These are phyloP conservation scores for Galagoides demidoff DNA, from an alignment of 2,797 vertebrate genomes.

Conservation along the genomic window DNA sequence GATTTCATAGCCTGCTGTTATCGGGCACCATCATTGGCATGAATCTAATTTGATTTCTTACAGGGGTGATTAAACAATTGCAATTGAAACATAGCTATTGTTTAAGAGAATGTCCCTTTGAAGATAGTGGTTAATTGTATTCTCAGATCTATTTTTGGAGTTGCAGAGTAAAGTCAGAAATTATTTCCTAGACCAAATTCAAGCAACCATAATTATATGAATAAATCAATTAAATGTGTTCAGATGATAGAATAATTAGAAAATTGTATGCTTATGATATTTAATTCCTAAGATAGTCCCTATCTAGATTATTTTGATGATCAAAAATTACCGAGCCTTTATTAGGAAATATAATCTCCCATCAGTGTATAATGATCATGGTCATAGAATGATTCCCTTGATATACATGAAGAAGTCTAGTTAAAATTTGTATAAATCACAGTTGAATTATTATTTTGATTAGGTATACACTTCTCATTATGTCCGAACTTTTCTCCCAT, in stretches of 20 bases:
- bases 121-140: slow-evolving; percentile 36
- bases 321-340: slow-evolving; percentile 44
- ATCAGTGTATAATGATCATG: not conserved
- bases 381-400: slow-evolving; percentile 12
- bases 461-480: not conserved
- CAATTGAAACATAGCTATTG: not conserved
- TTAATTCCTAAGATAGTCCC: slow-evolving; percentile 41
- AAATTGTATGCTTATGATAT: not conserved
- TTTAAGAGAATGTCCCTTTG: slow-evolving; percentile 32
- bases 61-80: not conserved
- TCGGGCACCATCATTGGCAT: not conserved
- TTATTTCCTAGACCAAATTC: slow-evolving; percentile 42
- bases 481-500: not conserved
- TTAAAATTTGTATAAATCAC: slow-evolving; percentile 26
- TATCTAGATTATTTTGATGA: slow-evolving; percentile 32
- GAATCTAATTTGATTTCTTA: slow-evolving; percentile 39
- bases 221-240: slow-evolving; percentile 58
- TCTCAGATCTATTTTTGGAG: not conserved
- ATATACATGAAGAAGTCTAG: slow-evolving; percentile 4
- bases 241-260: slow-evolving; percentile 27
- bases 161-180: slow-evolving; percentile 39
- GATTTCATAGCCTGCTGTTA: slow-evolving; percentile 6
- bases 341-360: slow-evolving; percentile 55
- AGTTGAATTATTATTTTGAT: slow-evolving; percentile 31
- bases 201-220: slow-evolving; percentile 14